Base-by-base conservation (phyloP, 2,888 invertebrate genomes). In the Euphydryas editha region DNA sequence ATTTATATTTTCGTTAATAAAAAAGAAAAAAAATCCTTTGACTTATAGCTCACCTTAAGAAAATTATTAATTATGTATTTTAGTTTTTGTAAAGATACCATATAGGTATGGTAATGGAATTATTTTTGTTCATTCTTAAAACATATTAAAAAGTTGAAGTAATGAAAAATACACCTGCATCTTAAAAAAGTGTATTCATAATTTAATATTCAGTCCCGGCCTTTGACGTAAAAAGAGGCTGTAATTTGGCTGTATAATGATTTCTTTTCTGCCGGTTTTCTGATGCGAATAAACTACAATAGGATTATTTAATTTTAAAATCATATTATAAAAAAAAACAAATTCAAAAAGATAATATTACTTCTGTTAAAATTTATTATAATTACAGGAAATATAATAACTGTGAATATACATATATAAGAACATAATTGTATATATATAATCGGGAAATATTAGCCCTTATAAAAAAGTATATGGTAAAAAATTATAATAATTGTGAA, bases 131-230 rank as follows among this genome's bases (percentile, higher is more conserved):
- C n/a, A 15, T 13, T 51, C 8, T 20, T 24, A 20, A 51, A n/a
- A 24, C 2, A 21, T 6, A 51, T 24, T 6, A 51, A 51, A 47
- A 51, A 30, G 6, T 24, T 51, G 8, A 47, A 15, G 21, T 21
- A 51, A 21, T 24, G 24, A 51, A 51, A 51, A 51, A 51, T 24
- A 24, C 49, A 51, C 49, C 49, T 51, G 49, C 49, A 13, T 24
- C 20, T 13, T 21, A 51, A 51, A 49, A 51, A 24, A 24, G 24
- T 15, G 17, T 6, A 56, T 56, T 17, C 36, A 15, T 55, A 55
- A 55, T 18, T 56, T 36, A 36, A 56, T 56, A 37, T 37, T 56
- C 56, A 37, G 56, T 56, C 37, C 37, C 56, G 21, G 21, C 49
- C 49, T 21, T 21, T 15, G 21, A 15, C 49, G 49, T 2, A 51